Evolutionary conservation across 2,797 vertebrate species (phyloP).

Genomic region (Spheniscus humboldti): DNA sequence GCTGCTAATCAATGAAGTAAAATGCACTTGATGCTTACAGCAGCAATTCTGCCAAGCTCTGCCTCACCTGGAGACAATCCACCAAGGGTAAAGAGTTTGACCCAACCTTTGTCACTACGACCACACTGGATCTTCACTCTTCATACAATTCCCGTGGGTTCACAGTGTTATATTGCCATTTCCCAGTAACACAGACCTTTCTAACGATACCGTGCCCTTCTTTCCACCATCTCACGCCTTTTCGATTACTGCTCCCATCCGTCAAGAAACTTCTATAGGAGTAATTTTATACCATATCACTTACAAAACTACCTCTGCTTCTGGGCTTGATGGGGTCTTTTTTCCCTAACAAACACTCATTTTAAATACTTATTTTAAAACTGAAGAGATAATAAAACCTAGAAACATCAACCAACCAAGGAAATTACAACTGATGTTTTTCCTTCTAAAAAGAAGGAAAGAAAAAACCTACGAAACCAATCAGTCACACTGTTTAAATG

Average conservation of each 20-base stretch:
- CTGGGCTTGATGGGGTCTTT: background rate
- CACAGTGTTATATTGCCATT: background rate
- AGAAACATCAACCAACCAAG: background rate
- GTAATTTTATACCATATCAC: background rate
- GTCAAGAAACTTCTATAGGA: background rate
- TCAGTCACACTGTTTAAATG: background rate
- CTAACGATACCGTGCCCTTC: accelerated
- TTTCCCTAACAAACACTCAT: background rate
- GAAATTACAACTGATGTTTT: background rate
- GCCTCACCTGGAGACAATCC: background rate
- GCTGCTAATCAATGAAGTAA: too few species aligned
- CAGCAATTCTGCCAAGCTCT: background rate
- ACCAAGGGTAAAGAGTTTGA: background rate
- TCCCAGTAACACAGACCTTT: background rate
- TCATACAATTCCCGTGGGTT: background rate
- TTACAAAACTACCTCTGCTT: background rate
- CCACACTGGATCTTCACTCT: background rate
- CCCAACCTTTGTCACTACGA: background rate
- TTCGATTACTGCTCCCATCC: background rate
- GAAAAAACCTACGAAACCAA: background rate
- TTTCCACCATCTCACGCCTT: background rate
- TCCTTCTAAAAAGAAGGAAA: background rate
- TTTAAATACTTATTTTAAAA: background rate
- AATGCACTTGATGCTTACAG: background rate
- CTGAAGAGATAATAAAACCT: background rate